Evolutionary conservation across 1,140 invertebrate species (phyloP).

Genomic region (Frieseomelitta varia): DNA sequence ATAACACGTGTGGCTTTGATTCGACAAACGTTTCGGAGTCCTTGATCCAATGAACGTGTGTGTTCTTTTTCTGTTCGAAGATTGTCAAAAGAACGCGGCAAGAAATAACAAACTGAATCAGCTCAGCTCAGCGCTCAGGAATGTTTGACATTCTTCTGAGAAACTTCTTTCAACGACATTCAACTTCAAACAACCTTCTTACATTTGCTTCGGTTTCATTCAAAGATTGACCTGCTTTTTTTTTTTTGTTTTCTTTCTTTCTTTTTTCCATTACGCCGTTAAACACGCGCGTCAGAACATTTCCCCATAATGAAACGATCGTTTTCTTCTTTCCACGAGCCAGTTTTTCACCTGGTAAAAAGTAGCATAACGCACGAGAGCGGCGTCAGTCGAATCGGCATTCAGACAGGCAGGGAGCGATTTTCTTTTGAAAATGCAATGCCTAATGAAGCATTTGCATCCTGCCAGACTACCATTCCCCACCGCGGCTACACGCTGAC

Average conservation of each 20-base stretch:
- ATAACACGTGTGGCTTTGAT: too few species aligned
- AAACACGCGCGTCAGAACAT: background rate
- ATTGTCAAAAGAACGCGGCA: too few species aligned
- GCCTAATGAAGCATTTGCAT: slow-evolving; percentile 57
- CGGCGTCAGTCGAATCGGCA: slow-evolving; percentile 14
- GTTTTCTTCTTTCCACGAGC: background rate
- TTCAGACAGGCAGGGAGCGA: slow-evolving; percentile 15
- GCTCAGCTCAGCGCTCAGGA: too few species aligned
- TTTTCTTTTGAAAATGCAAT: slow-evolving; percentile 49
- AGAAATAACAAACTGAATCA: too few species aligned
- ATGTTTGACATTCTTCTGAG: too few species aligned
- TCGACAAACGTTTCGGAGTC: too few species aligned
- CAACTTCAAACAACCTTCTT: background rate
- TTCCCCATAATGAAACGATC: slow-evolving; percentile 19
- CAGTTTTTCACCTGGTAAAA: slow-evolving; percentile 35
- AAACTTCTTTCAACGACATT: background rate
- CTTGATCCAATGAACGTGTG: too few species aligned
- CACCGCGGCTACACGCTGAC: slow-evolving; percentile 31
- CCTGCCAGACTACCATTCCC: background rate
- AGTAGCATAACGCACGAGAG: slow-evolving; percentile 22
- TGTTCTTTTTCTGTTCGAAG: too few species aligned
- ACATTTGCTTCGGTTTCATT: background rate
- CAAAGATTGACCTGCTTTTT: background rate
- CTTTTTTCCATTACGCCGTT: background rate
- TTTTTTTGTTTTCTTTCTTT: too few species aligned